Conservation (phyloP, 2,113 vertebrate genomes). For the Tychaedon coryphoeus region DNA sequence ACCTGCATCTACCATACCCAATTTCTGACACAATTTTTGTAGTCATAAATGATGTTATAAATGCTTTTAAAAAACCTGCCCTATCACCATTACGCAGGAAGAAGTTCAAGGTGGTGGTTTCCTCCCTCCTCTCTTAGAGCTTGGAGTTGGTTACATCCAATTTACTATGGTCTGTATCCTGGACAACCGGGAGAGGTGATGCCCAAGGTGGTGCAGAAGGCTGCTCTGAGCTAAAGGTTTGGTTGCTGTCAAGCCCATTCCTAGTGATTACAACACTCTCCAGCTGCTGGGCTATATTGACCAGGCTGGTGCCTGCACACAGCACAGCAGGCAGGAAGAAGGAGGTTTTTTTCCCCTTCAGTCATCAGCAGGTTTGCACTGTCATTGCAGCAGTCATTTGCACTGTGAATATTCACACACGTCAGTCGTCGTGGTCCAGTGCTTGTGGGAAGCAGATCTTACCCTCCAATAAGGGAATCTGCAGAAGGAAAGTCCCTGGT, state of each 20-base stretch:
- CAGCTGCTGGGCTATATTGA: accelerated
- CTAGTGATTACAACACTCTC: neutral
- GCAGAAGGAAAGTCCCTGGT: neutral
- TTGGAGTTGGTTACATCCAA: neutral
- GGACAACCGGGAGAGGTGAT: neutral
- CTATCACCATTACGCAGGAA: neutral
- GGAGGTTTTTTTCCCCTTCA: neutral
- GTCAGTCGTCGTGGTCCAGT: accelerated
- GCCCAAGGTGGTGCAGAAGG: neutral
- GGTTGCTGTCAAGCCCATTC: neutral
- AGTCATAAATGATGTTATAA: neutral
- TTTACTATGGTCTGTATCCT: neutral
- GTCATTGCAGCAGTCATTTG: accelerated
- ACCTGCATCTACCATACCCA: neutral
- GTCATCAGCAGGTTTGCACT: neutral
- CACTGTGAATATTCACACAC: neutral
- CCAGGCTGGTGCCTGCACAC: neutral
- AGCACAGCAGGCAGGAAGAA: neutral
- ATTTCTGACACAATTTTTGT: neutral
- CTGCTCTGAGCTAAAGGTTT: neutral
- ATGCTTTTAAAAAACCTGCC: neutral
- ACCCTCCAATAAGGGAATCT: neutral
- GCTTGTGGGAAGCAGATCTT: neutral
- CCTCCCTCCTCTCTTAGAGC: neutral
- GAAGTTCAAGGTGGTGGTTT: neutral